Conservation (phyloP, 2,113 vertebrate species). For the Rhynchopsitta pachyrhyncha region DNA sequence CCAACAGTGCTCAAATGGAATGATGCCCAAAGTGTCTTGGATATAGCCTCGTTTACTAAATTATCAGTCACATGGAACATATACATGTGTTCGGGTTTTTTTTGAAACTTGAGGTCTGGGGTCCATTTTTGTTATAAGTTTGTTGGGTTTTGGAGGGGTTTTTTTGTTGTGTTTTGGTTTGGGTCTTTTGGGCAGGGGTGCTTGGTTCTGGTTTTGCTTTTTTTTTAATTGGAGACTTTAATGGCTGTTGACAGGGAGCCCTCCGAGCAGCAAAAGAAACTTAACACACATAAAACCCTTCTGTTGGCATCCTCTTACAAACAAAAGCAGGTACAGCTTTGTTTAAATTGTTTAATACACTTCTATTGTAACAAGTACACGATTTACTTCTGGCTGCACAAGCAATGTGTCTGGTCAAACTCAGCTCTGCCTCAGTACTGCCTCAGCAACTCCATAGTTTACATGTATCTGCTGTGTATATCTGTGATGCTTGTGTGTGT, state of each 20-base stretch:
- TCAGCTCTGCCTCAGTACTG: neutral
- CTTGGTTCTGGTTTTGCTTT: neutral
- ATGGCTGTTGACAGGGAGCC: neutral
- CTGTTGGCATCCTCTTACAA: neutral
- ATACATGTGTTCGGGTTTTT: neutral
- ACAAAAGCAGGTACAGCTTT: slow-evolving; percentile 13
- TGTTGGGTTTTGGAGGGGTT: neutral
- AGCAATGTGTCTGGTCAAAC: neutral
- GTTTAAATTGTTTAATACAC: neutral
- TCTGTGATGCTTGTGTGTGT: accelerated
- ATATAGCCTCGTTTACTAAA: neutral
- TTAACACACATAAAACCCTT: neutral
- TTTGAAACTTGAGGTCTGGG: neutral
- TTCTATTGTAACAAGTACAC: neutral
- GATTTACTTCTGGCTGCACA: neutral
- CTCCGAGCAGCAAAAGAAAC: neutral
- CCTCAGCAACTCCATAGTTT: neutral
- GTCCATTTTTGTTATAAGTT: neutral
- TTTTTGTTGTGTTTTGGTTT: neutral
- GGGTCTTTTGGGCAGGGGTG: neutral
- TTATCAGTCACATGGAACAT: neutral
- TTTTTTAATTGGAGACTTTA: neutral
- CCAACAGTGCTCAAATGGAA: neutral
- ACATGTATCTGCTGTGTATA: accelerated
- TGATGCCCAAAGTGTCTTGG: neutral